Evolutionary conservation across 53 echinoderm and acorn worm species (phyloP).

Genomic region (Temnopleurus reevesii): DNA sequence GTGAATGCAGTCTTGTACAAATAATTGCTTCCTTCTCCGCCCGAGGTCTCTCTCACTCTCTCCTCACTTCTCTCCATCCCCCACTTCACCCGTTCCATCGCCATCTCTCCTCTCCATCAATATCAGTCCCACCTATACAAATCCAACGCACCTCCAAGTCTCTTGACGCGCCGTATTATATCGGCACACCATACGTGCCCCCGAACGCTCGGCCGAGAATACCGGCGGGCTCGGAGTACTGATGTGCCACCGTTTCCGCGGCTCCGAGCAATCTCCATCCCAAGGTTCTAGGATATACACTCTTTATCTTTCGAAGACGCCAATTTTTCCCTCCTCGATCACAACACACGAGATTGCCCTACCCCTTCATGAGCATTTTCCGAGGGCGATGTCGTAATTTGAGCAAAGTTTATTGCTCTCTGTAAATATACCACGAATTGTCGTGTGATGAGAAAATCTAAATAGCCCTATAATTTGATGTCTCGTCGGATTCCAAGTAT

Average conservation of each 20-base stretch:
- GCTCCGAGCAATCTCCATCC: slow-evolving; percentile 39
- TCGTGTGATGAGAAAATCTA: too few species aligned
- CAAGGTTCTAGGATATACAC: neutral
- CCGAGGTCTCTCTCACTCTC: slow-evolving; percentile 20
- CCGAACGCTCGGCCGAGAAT: slow-evolving; percentile 25
- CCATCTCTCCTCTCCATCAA: neutral
- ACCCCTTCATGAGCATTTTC: neutral
- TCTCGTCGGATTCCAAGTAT: too few species aligned
- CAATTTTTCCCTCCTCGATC: neutral
- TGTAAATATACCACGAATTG: too few species aligned
- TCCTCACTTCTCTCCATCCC: neutral
- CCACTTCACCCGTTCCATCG: neutral
- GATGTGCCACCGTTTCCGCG: slow-evolving; percentile 53
- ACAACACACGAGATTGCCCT: neutral
- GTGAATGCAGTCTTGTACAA: slow-evolving; percentile 58
- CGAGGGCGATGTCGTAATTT: neutral
- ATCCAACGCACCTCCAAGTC: neutral
- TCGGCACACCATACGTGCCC: slow-evolving; percentile 44
- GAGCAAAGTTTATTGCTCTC: slow-evolving; percentile 1
- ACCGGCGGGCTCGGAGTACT: slow-evolving; percentile 12
- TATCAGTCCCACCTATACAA: neutral
- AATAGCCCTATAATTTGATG: too few species aligned
- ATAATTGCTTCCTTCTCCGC: slow-evolving; percentile 57
- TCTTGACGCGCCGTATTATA: slow-evolving; percentile 17
- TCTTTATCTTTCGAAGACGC: neutral